These are phyloP conservation scores for Melitaea cinxia DNA, from an alignment of 1,140 invertebrate genomes.

Conservation along the genomic window DNA sequence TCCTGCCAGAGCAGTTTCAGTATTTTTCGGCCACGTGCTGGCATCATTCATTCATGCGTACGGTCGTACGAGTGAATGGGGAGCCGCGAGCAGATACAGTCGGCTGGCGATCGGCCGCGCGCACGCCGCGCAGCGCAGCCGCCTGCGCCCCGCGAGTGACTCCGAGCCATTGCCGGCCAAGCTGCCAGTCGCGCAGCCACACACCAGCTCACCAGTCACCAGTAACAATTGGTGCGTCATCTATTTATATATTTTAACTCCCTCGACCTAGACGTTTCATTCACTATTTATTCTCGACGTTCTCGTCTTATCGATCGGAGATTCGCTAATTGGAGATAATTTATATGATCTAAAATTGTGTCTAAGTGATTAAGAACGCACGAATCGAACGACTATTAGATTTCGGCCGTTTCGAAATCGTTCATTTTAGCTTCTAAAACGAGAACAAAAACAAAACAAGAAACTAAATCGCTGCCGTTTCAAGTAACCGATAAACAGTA, in stretches of 20 bases:
- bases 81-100: conserved; percentile 53
- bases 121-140: conserved; percentile 55
- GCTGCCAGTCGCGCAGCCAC: conserved; percentile 17
- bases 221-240: conserved; percentile 65
- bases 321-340: conserved; percentile 55
- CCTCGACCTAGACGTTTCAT: conserved; percentile 56
- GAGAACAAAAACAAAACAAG: background rate
- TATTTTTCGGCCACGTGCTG: conserved; percentile 67
- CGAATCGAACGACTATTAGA: conserved; percentile 48
- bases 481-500: background rate
- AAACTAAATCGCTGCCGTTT: background rate
- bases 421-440: conserved; percentile 10
- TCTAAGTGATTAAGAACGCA: conserved; percentile 40
- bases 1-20: conserved; percentile 57
- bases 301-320: conserved; percentile 20
- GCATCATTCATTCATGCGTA: conserved; percentile 66
- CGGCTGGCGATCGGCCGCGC: conserved; percentile 60
- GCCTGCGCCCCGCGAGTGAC: conserved; percentile 57
- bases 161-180: conserved; percentile 19
- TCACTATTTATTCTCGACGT: conserved; percentile 21
- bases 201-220: conserved; percentile 34
- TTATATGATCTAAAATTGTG: conserved; percentile 47
- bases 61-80: conserved; percentile 66
- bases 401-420: conserved; percentile 14
- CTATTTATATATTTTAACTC: conserved; percentile 55